Conservation (phyloP, 2,888 invertebrate species). For the Eubasilissa splendida region DNA sequence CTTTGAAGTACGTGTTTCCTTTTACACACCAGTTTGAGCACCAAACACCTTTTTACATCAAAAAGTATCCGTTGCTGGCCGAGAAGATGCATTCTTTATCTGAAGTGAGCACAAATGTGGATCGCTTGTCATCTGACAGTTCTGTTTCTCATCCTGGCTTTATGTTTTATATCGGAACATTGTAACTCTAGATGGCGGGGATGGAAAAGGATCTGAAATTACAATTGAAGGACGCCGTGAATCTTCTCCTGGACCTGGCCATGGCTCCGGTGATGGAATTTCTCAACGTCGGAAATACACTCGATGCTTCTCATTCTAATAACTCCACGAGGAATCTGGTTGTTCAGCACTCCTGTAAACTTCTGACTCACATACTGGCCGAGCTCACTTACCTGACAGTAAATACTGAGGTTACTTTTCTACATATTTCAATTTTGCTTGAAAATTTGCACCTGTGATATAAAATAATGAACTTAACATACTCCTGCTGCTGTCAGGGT, state of each 20-base stretch:
- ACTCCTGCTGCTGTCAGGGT: no score
- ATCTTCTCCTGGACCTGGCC: conserved; percentile 67
- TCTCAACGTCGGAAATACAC: not conserved
- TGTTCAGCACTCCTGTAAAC: conserved; percentile 81
- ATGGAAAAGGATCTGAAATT: no score
- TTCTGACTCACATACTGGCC: conserved; percentile 87
- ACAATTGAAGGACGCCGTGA: conserved; percentile 9
- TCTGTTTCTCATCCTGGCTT: no score
- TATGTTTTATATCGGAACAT: no score
- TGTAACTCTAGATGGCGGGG: no score
- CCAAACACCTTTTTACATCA: conserved; percentile 12
- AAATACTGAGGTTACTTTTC: not conserved
- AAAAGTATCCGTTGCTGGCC: conserved; percentile 39
- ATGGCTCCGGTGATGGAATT: conserved; percentile 66
- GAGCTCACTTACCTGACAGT: conserved; percentile 75
- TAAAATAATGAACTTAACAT: no score
- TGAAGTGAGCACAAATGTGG: not conserved
- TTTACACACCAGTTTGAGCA: conserved; percentile 24
- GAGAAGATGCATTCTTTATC: conserved; percentile 39
- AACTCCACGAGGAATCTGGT: conserved; percentile 61
- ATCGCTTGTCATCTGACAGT: no score
- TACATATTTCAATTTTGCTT: not conserved
- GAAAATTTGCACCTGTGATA: no score
- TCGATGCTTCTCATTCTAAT: not conserved
- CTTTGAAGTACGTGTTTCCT: conserved; percentile 30